These are phyloP conservation scores for Ovis canadensis DNA, from an alignment of 2,113 vertebrate genomes.

Conservation along the genomic window DNA sequence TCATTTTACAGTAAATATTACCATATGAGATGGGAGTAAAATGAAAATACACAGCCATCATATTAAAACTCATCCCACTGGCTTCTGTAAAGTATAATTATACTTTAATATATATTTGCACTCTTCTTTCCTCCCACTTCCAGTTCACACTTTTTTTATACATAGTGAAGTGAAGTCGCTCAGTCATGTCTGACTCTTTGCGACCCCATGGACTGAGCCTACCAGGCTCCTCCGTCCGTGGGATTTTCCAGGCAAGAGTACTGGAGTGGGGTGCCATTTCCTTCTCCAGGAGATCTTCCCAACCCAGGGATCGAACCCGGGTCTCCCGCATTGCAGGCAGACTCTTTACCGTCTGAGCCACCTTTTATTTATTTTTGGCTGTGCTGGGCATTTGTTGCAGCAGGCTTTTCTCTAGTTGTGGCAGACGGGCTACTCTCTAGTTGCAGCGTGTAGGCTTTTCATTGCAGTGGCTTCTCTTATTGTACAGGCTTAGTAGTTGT, in stretches of 20 bases:
- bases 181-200: too few species aligned
- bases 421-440: background rate
- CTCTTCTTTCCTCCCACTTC: background rate
- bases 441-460: background rate
- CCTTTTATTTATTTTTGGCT: background rate
- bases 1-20: conserved; percentile 11
- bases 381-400: background rate
- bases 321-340: too few species aligned
- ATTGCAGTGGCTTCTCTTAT: background rate
- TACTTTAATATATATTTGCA: background rate
- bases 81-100: background rate
- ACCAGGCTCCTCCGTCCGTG: too few species aligned
- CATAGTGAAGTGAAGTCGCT: background rate
- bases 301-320: too few species aligned
- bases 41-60: background rate
- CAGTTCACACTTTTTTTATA: background rate
- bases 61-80: background rate
- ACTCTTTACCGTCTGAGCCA: too few species aligned
- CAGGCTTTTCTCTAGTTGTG: background rate
- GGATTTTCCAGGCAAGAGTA: too few species aligned
- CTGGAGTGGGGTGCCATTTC: too few species aligned
- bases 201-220: too few species aligned
- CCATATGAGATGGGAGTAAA: background rate
- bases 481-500: background rate
- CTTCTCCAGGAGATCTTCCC: too few species aligned